Evolutionary conservation across 2,797 vertebrate species (phyloP).

Genomic region (Loris lydekkerianus): DNA sequence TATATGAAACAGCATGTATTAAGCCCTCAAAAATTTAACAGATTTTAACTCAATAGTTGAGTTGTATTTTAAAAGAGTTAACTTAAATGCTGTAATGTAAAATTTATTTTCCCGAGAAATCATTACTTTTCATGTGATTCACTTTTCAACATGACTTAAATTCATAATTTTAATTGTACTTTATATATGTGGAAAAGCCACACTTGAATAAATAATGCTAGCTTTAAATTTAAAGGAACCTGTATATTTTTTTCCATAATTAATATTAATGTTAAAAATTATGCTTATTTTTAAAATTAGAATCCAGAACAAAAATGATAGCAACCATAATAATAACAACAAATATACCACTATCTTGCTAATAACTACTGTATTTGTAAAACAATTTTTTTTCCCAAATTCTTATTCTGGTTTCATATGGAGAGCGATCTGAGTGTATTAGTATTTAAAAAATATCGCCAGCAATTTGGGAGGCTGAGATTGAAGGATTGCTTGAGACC

Average conservation of each 20-base stretch:
- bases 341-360: not conserved
- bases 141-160: not conserved
- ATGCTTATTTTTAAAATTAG: not conserved
- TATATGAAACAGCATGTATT: not conserved
- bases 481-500: not conserved
- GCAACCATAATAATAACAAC: not conserved
- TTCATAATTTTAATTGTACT: not conserved
- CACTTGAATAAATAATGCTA: not conserved
- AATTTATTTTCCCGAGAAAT: not conserved
- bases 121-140: not conserved
- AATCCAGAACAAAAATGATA: not conserved
- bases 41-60: conserved; percentile 22
- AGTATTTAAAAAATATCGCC: not conserved
- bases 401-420: not conserved
- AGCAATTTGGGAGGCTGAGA: not conserved
- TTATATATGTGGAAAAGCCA: not conserved
- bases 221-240: not conserved
- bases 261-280: conserved; percentile 6
- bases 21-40: conserved; percentile 19
- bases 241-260: not conserved
- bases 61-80: conserved; percentile 45
- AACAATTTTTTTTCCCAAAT: not conserved
- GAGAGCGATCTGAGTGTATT: not conserved
- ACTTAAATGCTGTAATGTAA: not conserved
- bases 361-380: not conserved